Conservation (phyloP, 1,140 invertebrate genomes). For the Drosophila guanche region DNA sequence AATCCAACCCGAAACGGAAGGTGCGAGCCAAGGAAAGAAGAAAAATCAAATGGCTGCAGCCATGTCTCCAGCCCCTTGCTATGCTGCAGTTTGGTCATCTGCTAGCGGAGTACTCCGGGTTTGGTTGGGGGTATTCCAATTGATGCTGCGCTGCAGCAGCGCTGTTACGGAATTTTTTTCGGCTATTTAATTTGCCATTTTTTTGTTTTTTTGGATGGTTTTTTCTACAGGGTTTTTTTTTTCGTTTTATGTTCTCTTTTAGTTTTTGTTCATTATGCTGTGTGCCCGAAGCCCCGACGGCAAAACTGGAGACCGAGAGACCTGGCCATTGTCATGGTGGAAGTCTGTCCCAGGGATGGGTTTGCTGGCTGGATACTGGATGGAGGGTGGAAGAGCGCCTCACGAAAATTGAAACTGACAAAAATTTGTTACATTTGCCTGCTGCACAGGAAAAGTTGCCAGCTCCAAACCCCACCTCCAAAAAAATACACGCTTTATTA, state of each 20-base stretch:
- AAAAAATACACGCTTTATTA: conserved; percentile 65
- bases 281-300: conserved; percentile 68
- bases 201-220: conserved; percentile 42
- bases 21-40: conserved; percentile 71
- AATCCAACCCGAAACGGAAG: conserved; percentile 55
- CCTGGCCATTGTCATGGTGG: conserved; percentile 73
- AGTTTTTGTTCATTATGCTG: conserved; percentile 78
- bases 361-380: background rate
- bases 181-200: conserved; percentile 80
- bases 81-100: conserved; percentile 11
- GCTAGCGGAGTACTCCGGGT: conserved; percentile 33
- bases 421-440: conserved; percentile 81
- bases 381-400: conserved; percentile 32
- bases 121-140: conserved; percentile 34
- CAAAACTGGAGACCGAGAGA: conserved; percentile 62
- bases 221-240: conserved; percentile 13
- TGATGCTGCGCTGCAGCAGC: conserved; percentile 41
- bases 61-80: background rate
- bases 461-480: conserved; percentile 10
- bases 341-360: conserved; percentile 2
- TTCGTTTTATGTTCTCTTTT: conserved; percentile 43
- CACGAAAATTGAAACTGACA: conserved; percentile 82
- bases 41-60: conserved; percentile 69
- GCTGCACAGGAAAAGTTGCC: conserved; percentile 69
- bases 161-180: conserved; percentile 61